These are phyloP conservation scores for Trachelipus rathkii DNA, from an alignment of 1,140 invertebrate genomes.

Conservation along the genomic window DNA sequence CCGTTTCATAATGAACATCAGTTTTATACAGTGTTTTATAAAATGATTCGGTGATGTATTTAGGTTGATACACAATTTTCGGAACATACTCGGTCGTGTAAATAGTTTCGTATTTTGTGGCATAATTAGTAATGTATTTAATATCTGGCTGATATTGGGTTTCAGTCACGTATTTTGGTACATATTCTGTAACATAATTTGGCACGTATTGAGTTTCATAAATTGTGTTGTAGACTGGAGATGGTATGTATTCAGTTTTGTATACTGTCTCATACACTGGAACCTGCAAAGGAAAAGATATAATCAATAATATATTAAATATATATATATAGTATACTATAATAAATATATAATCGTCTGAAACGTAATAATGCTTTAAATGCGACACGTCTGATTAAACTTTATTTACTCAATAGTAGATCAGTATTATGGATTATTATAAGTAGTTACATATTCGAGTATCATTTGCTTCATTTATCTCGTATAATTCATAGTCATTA, in stretches of 20 bases:
- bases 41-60: slow-evolving; percentile 23
- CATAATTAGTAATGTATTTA: slow-evolving; percentile 30
- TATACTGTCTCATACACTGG: slow-evolving; percentile 31
- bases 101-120: slow-evolving; percentile 26
- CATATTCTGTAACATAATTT: slow-evolving; percentile 30
- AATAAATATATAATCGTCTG: too few species aligned
- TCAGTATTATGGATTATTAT: too few species aligned
- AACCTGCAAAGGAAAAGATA: slow-evolving; percentile 17
- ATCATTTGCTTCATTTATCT: too few species aligned
- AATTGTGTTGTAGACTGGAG: slow-evolving; percentile 29
- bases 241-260: slow-evolving; percentile 27
- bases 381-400: too few species aligned
- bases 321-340: too few species aligned
- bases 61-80: slow-evolving; percentile 19
- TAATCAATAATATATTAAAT: too few species aligned
- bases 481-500: too few species aligned
- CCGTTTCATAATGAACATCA: slow-evolving; percentile 23
- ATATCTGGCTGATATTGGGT: slow-evolving; percentile 21
- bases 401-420: too few species aligned
- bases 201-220: slow-evolving; percentile 32
- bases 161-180: slow-evolving; percentile 34
- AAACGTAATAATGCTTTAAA: too few species aligned
- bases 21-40: slow-evolving; percentile 32
- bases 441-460: too few species aligned
- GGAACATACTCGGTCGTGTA: slow-evolving; percentile 28